These are phyloP conservation scores for Elephantulus edwardii DNA, from an alignment of 2,113 vertebrate species.

Conservation along the genomic window DNA sequence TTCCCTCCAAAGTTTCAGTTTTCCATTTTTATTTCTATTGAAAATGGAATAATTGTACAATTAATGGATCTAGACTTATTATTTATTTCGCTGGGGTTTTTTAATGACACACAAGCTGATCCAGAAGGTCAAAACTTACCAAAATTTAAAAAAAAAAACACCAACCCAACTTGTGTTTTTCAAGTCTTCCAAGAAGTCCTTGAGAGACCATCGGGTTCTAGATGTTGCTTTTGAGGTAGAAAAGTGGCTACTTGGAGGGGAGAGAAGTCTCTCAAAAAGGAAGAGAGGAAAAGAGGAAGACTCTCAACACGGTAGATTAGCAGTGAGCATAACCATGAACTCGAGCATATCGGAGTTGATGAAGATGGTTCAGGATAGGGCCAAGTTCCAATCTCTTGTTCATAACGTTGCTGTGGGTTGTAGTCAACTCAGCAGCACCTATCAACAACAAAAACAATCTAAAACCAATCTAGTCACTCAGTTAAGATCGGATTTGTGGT, in stretches of 20 bases:
- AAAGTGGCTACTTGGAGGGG: neutral
- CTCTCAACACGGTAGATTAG: no score
- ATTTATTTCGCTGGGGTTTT: slow-evolving; percentile 8
- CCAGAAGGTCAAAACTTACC: neutral
- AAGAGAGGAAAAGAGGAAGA: no score
- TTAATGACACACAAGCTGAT: neutral
- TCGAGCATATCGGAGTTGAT: no score
- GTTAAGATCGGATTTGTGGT: neutral
- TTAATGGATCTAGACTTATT: slow-evolving; percentile 4
- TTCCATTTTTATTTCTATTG: slow-evolving; percentile 48
- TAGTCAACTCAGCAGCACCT: no score
- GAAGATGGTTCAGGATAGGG: no score
- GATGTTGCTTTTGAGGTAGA: neutral
- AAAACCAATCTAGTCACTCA: neutral
- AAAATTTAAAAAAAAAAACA: neutral
- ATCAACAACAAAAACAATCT: no score
- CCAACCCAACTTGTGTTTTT: no score
- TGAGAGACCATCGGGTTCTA: neutral
- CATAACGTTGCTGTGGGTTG: no score
- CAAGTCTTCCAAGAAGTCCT: neutral
- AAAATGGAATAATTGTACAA: neutral
- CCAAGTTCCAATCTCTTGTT: no score
- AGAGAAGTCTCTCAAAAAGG: neutral
- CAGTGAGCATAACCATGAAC: no score
- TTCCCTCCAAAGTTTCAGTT: slow-evolving; percentile 57